Conservation (phyloP, 2,113 vertebrate species). For the Nipponia nippon region DNA sequence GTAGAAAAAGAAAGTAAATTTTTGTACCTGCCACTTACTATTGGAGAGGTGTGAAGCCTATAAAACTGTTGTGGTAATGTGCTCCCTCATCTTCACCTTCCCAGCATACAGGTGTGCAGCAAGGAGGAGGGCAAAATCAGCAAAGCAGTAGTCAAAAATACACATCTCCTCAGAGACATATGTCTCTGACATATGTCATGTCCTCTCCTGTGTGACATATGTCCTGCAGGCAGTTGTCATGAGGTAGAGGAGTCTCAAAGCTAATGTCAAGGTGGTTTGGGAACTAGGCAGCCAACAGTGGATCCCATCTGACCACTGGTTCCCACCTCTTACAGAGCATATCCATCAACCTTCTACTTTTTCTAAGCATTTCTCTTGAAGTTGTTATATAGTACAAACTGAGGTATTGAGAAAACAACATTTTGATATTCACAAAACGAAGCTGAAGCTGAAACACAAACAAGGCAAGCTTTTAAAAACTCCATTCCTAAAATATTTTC, state of each 20-base stretch:
- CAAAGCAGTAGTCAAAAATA: background rate
- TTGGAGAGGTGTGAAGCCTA: background rate
- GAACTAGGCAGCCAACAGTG: background rate
- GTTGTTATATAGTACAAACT: background rate
- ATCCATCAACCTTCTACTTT: background rate
- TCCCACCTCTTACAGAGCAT: background rate
- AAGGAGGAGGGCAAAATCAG: background rate
- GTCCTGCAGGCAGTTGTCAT: background rate
- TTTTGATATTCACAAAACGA: background rate
- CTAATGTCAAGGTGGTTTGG: accelerated
- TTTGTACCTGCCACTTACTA: background rate
- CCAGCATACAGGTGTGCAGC: background rate
- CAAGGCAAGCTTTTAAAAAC: background rate
- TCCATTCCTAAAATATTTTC: background rate
- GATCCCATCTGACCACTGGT: background rate
- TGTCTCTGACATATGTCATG: too few species aligned
- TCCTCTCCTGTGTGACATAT: background rate
- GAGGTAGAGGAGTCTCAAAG: background rate
- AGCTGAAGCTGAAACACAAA: background rate
- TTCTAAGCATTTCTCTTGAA: background rate
- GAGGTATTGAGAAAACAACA: background rate
- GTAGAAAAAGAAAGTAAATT: background rate
- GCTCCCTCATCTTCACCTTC: background rate
- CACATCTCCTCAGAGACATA: background rate
- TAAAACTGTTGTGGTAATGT: background rate